These are phyloP conservation scores for Pteromalus puparum DNA, from an alignment of 1,140 invertebrate genomes.

Conservation along the genomic window DNA sequence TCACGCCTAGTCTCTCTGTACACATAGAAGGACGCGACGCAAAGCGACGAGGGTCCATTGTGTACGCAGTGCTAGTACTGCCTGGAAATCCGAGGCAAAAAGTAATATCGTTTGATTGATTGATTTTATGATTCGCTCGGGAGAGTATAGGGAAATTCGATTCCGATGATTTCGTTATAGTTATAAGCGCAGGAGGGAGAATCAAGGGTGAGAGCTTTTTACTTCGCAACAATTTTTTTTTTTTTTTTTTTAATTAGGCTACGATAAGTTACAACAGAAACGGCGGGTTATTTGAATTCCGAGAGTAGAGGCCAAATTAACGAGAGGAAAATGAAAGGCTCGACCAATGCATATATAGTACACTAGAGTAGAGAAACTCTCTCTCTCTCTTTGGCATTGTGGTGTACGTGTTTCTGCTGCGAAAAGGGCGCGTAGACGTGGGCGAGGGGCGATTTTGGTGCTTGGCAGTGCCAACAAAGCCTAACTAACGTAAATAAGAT, in stretches of 20 bases:
- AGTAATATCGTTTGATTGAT: conserved; percentile 50
- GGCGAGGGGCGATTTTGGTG: conserved; percentile 16
- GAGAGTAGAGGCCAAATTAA: conserved; percentile 34
- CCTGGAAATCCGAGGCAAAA: conserved; percentile 10
- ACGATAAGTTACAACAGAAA: too few relatives aligned
- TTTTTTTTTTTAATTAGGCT: neutral
- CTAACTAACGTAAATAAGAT: conserved; percentile 49
- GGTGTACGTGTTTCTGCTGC: neutral
- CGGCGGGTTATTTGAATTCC: too few relatives aligned
- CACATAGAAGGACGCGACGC: neutral
- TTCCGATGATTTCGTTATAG: conserved; percentile 34
- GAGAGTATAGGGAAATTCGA: conserved; percentile 21
- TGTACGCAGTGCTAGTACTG: neutral
- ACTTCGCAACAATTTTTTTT: neutral
- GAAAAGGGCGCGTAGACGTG: neutral
- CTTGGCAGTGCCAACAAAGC: conserved; percentile 36
- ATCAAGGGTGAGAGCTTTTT: neutral
- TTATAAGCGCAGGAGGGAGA: too few relatives aligned
- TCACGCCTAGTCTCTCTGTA: neutral
- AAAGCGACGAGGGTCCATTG: neutral
- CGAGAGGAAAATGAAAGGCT: conserved; percentile 31
- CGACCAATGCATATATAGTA: conserved; percentile 19
- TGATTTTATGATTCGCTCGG: conserved; percentile 44
- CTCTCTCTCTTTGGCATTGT: conserved; percentile 20
- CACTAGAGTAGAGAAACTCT: neutral